A percentile compares a stretch with the other conserved stretches of the same genome.
Evolutionary conservation across 1,140 invertebrate species (phyloP).

Genomic region (Drosophila athabasca): DNA sequence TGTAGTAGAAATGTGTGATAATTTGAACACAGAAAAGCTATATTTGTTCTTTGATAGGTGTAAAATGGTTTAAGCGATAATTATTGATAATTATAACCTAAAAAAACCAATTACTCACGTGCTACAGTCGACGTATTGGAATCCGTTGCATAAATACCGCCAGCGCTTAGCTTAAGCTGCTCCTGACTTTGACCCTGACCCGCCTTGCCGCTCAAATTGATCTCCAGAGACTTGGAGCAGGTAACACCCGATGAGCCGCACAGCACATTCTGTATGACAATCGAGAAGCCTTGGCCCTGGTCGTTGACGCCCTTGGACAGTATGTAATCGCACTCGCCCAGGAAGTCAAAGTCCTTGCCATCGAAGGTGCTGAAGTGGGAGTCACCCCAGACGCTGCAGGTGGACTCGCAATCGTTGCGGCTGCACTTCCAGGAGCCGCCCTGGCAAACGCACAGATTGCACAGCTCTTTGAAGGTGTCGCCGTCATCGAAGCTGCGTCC

Average conservation of each 20-base stretch:
- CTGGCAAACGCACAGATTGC: constrained; percentile 91
- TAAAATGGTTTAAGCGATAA: too few relatives aligned
- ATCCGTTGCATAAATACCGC: too few relatives aligned
- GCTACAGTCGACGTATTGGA: background rate
- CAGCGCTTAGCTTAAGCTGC: too few relatives aligned
- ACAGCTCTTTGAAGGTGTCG: constrained; percentile 90
- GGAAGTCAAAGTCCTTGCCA: constrained; percentile 91
- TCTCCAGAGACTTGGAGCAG: constrained; percentile 92
- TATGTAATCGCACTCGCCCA: constrained; percentile 94
- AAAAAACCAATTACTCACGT: constrained; percentile 68
- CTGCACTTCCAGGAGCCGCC: constrained; percentile 89
- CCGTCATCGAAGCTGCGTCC: constrained; percentile 92
- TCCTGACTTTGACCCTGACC: constrained; percentile 72
- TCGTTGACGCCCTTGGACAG: constrained; percentile 88
- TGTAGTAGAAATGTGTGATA: too few relatives aligned
- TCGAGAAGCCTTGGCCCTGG: constrained; percentile 87
- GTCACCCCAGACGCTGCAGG: constrained; percentile 93
- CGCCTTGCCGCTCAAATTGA: constrained; percentile 82
- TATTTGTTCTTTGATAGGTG: too few relatives aligned
- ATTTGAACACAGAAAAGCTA: too few relatives aligned
- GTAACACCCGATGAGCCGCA: constrained; percentile 94
- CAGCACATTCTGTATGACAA: constrained; percentile 87
- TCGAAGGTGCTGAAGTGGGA: constrained; percentile 95
- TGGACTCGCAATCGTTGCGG: constrained; percentile 87
- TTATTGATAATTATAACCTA: constrained; percentile 41